Percentiles rank a stretch among this genome's conserved stretches.
Evolutionary conservation across 2,888 invertebrate species (phyloP).

Genomic region (Sphinx pinastri): DNA sequence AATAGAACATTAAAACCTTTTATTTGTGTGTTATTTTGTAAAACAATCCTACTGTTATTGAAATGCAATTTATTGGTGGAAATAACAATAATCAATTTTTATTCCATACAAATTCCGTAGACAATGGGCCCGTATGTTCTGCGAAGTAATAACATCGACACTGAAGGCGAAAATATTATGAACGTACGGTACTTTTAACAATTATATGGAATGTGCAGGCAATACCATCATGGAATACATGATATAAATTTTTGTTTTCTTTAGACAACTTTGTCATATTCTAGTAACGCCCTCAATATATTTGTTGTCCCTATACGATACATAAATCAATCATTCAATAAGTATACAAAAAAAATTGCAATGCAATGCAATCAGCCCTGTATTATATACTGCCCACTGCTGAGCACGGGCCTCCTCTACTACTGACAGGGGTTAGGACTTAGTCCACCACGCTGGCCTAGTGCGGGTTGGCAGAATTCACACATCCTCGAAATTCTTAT

Average conservation of each 20-base stretch:
- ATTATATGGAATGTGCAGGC: background rate
- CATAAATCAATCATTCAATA: too few species aligned
- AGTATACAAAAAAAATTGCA: too few species aligned
- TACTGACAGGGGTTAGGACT: too few species aligned
- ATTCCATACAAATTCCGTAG: constrained; percentile 4
- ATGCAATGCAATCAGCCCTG: too few species aligned
- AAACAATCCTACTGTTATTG: background rate
- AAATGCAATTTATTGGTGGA: background rate
- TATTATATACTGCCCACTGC: too few species aligned
- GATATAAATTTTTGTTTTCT: background rate
- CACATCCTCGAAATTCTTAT: too few species aligned
- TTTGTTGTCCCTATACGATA: too few species aligned
- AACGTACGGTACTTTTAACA: background rate
- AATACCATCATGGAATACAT: background rate
- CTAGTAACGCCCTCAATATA: background rate
- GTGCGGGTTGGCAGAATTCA: too few species aligned
- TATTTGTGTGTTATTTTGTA: background rate
- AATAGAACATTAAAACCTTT: background rate
- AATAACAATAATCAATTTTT: constrained; percentile 12
- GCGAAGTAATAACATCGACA: constrained; percentile 17
- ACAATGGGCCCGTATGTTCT: constrained; percentile 27
- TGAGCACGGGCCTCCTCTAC: too few species aligned
- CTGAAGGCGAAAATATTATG: constrained; percentile 17
- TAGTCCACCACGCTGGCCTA: too few species aligned
- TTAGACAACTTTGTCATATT: background rate